A percentile compares a stretch with the other conserved stretches of the same genome.
These are phyloP conservation scores for Lepus oiostolus DNA, from an alignment of 2,797 vertebrate species.

Conservation along the genomic window DNA sequence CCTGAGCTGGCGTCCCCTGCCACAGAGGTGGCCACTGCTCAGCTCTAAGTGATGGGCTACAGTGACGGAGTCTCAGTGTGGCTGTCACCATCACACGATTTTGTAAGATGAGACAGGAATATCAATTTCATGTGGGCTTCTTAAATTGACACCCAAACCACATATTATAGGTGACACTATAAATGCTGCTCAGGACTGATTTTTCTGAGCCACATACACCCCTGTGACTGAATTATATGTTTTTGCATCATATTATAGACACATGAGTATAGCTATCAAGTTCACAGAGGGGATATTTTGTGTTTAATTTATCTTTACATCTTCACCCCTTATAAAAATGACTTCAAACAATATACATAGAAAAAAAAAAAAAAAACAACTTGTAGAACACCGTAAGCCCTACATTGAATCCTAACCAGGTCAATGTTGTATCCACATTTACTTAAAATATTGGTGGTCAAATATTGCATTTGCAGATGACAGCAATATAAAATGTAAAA, in stretches of 20 bases:
- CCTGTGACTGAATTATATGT: no score
- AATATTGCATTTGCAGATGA: neutral
- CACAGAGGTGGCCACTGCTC: neutral
- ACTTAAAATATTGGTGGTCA: neutral
- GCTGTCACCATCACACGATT: neutral
- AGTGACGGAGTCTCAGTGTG: neutral
- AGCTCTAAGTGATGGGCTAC: neutral
- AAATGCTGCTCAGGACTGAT: no score
- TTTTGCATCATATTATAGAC: no score
- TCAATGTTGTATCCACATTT: neutral
- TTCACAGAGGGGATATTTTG: neutral
- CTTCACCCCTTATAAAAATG: neutral
- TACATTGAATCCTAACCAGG: neutral
- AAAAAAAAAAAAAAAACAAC: neutral
- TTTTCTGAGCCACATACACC: no score
- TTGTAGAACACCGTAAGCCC: no score
- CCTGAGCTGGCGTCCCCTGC: neutral
- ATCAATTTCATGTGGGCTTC: neutral
- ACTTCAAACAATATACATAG: neutral
- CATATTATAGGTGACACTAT: no score
- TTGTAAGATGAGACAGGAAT: neutral
- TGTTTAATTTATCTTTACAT: neutral
- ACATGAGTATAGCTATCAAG: no score
- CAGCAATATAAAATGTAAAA: neutral
- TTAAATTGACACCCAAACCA: no score